Conservation (phyloP, 2,888 invertebrate species). For the Drosophila emarginata region DNA sequence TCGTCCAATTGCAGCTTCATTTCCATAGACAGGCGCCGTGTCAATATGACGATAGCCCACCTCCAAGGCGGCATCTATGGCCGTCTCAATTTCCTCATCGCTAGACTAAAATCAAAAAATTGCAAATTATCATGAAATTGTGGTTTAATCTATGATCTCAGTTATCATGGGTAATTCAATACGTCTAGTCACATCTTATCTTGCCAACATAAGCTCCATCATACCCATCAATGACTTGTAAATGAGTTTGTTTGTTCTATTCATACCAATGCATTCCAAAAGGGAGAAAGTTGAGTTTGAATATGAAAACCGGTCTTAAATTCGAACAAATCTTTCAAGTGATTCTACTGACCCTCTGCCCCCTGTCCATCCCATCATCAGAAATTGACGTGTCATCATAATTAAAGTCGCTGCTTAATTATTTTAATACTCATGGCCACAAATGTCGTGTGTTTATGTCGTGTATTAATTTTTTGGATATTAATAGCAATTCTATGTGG, state of each 20-base stretch:
- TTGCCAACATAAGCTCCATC: neutral
- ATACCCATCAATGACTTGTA: neutral
- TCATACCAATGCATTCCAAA: neutral
- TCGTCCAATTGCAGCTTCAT: conserved; percentile 89
- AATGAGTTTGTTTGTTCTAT: neutral
- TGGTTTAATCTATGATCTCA: neutral
- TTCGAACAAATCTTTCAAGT: neutral
- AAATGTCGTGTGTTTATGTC: neutral
- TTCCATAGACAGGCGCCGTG: conserved; percentile 89
- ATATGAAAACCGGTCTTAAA: neutral
- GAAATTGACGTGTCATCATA: neutral
- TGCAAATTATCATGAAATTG: conserved; percentile 38
- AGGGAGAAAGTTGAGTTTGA: neutral
- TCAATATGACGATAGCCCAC: conserved; percentile 93
- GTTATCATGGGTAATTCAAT: neutral
- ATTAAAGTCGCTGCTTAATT: neutral
- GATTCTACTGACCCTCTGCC: neutral
- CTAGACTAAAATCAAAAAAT: conserved; percentile 84
- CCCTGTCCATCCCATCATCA: neutral
- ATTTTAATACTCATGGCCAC: neutral
- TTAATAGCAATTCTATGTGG: neutral
- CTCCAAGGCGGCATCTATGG: conserved; percentile 87
- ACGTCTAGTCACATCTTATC: neutral
- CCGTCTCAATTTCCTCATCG: conserved; percentile 86
- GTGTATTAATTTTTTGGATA: neutral